Base-by-base conservation (phyloP, 2,797 vertebrate genomes). In the Characodon lateralis region DNA sequence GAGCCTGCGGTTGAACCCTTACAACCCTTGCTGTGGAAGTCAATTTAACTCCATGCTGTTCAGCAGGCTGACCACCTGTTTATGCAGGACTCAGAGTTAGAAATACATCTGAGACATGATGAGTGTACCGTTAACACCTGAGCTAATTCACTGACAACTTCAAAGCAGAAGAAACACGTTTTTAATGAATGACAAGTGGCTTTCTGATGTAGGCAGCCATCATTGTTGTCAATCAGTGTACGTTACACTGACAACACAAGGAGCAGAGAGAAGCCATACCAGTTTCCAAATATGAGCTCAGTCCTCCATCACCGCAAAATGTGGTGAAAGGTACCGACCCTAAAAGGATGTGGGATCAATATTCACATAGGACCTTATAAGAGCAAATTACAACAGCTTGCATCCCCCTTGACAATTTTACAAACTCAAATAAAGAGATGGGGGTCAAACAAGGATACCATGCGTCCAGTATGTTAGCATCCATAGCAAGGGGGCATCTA, bases 31-130 rank as follows among this genome's bases (percentile, higher is more conserved):
- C 93, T 91, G 91, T 89, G 89, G 89, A 96, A 95, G 94, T 93
- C 93, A 95, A 94, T 95, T 95, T 94, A 93, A 93, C 94, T 93
- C 88, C 81, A 88, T 90, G 92, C 93, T 89, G 89, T 92, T 92
- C 88, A 91, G 87, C 89, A 87, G 80, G 84, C 93, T 92, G 92
- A 93, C 94, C 95, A 95, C 94, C 95, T 95, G 94, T 95, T 95
- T 93, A 93, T 86, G 86, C 88, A 90, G 92, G 63, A 93, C 85
- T 89, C 91, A 76, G 89, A 88, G 82, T 83, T 76, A 85, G 22
- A 9, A 16, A 70, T 76, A 85, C 87, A 87, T 71, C 6, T 69
- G 75, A 53, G 26, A 58, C 76, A 81, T 72, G 35, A 46, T 72
- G 72, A 22, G 46, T 58, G 66, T 48, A 78, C 79, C 53, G 72